A percentile compares a stretch with the other conserved stretches of the same genome.
Evolutionary conservation across 2,888 invertebrate genomes (phyloP).

Genomic region (Dascillus cervinus): DNA sequence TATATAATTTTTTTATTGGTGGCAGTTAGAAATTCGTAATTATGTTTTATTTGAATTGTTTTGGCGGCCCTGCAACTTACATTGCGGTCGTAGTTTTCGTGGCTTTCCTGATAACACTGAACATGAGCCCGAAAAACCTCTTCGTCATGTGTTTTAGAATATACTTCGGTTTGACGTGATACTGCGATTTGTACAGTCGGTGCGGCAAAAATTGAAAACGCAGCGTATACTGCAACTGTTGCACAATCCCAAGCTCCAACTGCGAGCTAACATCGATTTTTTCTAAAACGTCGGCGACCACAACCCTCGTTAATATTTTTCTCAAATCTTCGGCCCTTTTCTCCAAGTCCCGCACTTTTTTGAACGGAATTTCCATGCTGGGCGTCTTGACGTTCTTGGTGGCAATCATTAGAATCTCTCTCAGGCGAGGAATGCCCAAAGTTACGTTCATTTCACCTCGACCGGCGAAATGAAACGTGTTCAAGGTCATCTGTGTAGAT

Average conservation of each 20-base stretch:
- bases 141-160: constrained; percentile 69
- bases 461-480: constrained; percentile 99
- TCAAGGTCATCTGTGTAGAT: constrained; percentile 99
- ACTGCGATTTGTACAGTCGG: constrained; percentile 64
- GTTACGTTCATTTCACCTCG: constrained; percentile 99
- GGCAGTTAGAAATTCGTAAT: too few relatives aligned
- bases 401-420: constrained; percentile 96
- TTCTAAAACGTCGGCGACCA: constrained; percentile 71
- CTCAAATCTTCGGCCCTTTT: constrained; percentile 60
- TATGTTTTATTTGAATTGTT: too few relatives aligned
- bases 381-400: constrained; percentile 92
- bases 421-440: constrained; percentile 93
- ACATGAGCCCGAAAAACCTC: constrained; percentile 60
- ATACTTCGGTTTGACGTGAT: constrained; percentile 59
- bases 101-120: constrained; percentile 52
- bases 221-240: constrained; percentile 56
- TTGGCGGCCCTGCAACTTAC: too few relatives aligned
- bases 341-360: constrained; percentile 42
- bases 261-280: constrained; percentile 55
- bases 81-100: constrained; percentile 48
- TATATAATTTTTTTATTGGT: too few relatives aligned
- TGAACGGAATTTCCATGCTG: constrained; percentile 88
- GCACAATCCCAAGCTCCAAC: constrained; percentile 48
- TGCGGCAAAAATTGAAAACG: constrained; percentile 68
- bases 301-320: constrained; percentile 68